These are phyloP conservation scores for Etheostoma perlongum DNA, from an alignment of 2,797 vertebrate species.

Conservation along the genomic window DNA sequence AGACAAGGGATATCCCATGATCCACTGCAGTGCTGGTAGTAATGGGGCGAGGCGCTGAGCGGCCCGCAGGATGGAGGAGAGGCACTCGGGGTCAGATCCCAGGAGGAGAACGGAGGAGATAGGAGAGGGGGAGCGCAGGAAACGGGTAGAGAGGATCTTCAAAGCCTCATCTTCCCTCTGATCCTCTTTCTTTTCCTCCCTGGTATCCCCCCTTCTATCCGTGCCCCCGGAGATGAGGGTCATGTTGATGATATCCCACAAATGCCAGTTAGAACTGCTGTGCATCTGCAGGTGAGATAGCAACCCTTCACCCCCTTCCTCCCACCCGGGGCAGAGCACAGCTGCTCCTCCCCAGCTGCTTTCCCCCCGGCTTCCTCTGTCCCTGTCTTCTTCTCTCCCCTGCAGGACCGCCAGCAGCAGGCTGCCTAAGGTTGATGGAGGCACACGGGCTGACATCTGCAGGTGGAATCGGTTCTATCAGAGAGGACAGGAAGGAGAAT, in stretches of 20 bases:
- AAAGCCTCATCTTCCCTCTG: slow-evolving; percentile 78
- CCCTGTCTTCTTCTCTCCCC: slow-evolving; percentile 75
- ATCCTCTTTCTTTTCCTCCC: slow-evolving; percentile 75
- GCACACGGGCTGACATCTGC: slow-evolving; percentile 90
- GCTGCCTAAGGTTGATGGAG: slow-evolving; percentile 88
- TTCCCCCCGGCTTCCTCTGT: slow-evolving; percentile 52
- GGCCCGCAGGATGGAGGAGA: slow-evolving; percentile 82
- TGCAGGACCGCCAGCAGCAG: slow-evolving; percentile 88
- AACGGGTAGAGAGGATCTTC: slow-evolving; percentile 81
- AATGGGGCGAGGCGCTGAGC: slow-evolving; percentile 80
- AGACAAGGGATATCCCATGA: slow-evolving; percentile 90
- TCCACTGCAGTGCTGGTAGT: slow-evolving; percentile 88
- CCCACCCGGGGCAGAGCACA: slow-evolving; percentile 89
- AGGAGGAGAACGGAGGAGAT: slow-evolving; percentile 87
- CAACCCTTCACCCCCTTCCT: slow-evolving; percentile 78
- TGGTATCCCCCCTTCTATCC: slow-evolving; percentile 59
- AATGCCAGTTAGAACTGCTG: slow-evolving; percentile 80
- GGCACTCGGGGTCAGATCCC: slow-evolving; percentile 85
- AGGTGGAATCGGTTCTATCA: slow-evolving; percentile 92
- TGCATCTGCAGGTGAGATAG: slow-evolving; percentile 86
- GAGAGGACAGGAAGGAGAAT: slow-evolving; percentile 11
- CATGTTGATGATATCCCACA: slow-evolving; percentile 89
- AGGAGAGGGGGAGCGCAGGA: slow-evolving; percentile 83
- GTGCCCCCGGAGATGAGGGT: slow-evolving; percentile 68
- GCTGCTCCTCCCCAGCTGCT: slow-evolving; percentile 87